Percentiles rank a stretch among this genome's conserved stretches.
Evolutionary conservation across 2,797 vertebrate genomes (phyloP).

Genomic region (Ficedula albicollis): DNA sequence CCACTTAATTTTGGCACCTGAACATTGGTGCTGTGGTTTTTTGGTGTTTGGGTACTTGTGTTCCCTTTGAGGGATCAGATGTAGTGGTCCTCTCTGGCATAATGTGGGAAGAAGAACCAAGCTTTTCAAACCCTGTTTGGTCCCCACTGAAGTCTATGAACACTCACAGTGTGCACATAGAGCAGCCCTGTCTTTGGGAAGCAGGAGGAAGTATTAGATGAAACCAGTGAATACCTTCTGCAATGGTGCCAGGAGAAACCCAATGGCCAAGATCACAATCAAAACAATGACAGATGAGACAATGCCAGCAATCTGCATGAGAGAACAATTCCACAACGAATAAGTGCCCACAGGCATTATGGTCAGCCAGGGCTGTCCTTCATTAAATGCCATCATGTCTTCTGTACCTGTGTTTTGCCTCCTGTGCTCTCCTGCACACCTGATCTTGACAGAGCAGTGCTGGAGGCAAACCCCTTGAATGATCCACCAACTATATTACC

Average conservation of each 20-base stretch:
- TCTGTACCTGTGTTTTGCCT: constrained; percentile 94
- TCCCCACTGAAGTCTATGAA: neutral
- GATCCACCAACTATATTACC: constrained; percentile 89
- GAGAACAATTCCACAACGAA: neutral
- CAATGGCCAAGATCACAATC: constrained; percentile 86
- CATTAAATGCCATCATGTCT: neutral
- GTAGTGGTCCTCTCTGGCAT: neutral
- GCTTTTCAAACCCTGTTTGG: neutral
- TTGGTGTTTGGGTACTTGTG: neutral
- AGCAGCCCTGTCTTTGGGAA: neutral
- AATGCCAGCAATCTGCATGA: constrained; percentile 86
- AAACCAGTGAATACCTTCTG: constrained; percentile 83
- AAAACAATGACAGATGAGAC: constrained; percentile 89
- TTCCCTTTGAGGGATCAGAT: neutral
- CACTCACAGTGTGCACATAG: neutral
- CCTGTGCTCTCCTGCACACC: constrained; percentile 96
- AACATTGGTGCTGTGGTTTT: neutral
- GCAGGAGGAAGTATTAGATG: neutral
- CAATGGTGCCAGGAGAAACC: constrained; percentile 90
- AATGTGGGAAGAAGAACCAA: neutral
- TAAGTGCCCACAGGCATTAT: neutral
- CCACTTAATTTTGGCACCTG: neutral
- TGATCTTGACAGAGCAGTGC: constrained; percentile 92
- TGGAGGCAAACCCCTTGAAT: constrained; percentile 89
- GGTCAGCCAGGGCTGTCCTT: neutral